Evolutionary conservation across 2,888 invertebrate species (phyloP).

Genomic region (Calliphora vomitoria): DNA sequence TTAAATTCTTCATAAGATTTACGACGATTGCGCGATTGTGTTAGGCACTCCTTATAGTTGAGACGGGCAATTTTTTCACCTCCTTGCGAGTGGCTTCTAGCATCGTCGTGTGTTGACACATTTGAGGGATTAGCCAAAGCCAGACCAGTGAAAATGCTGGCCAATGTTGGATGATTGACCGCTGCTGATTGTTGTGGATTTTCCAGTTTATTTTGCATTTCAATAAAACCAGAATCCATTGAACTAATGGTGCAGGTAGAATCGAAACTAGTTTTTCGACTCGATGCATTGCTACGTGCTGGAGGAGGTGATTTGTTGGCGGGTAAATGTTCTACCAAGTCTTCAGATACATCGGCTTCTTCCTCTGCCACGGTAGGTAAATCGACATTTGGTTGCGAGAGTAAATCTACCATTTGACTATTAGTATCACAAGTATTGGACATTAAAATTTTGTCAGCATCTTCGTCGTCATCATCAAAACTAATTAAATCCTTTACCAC

Average conservation of each 20-base stretch:
- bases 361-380: constrained; percentile 66
- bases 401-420: constrained; percentile 76
- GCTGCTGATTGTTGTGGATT: constrained; percentile 70
- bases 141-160: constrained; percentile 73
- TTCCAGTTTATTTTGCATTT: constrained; percentile 84
- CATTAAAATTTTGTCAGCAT: constrained; percentile 38
- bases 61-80: constrained; percentile 82
- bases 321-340: constrained; percentile 19
- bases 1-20: constrained; percentile 85
- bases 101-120: constrained; percentile 21
- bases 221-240: constrained; percentile 85
- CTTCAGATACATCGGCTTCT: neutral
- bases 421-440: constrained; percentile 64
- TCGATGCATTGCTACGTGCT: constrained; percentile 81
- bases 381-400: constrained; percentile 79
- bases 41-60: constrained; percentile 84
- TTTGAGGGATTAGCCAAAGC: neutral
- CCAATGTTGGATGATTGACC: constrained; percentile 69
- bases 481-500: constrained; percentile 82
- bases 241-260: constrained; percentile 84
- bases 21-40: constrained; percentile 84
- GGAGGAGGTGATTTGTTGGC: constrained; percentile 76
- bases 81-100: constrained; percentile 29
- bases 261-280: constrained; percentile 84
- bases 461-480: constrained; percentile 81